These are phyloP conservation scores for Lordiphosa clarofinis DNA, from an alignment of 1,140 invertebrate species.

Conservation along the genomic window DNA sequence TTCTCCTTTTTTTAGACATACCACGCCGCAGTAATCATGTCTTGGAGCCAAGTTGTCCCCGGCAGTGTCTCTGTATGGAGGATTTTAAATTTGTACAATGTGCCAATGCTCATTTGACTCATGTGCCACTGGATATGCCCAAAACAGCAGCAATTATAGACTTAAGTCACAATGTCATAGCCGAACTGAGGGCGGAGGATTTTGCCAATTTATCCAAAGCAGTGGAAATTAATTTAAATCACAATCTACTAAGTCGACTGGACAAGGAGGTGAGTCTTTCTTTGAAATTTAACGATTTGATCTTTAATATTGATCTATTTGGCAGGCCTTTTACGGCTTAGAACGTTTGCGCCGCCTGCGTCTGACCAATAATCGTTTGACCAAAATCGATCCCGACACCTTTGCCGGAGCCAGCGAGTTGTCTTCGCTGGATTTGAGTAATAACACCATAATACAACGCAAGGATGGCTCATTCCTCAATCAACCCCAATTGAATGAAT, in stretches of 20 bases:
- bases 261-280: conserved; percentile 53
- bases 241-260: conserved; percentile 62
- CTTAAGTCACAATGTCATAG: conserved; percentile 70
- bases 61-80: conserved; percentile 63
- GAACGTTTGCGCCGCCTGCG: conserved; percentile 65
- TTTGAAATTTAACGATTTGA: neutral
- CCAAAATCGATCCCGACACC: conserved; percentile 80
- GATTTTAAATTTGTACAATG: conserved; percentile 66
- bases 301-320: neutral
- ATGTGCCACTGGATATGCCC: conserved; percentile 70
- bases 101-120: conserved; percentile 49
- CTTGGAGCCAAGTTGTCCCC: conserved; percentile 67
- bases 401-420: conserved; percentile 80
- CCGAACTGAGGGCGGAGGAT: conserved; percentile 57
- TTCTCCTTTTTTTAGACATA: conserved; percentile 33
- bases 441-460: conserved; percentile 80
- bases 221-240: conserved; percentile 65
- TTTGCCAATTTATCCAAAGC: conserved; percentile 65
- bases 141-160: conserved; percentile 64
- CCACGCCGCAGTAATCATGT: conserved; percentile 70
- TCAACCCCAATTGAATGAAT: conserved; percentile 57
- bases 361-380: conserved; percentile 81
- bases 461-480: conserved; percentile 67
- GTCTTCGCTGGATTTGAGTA: conserved; percentile 80
- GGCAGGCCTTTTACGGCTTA: conserved; percentile 58